Base-by-base conservation (phyloP, 2,113 vertebrate species). In the Chaenogobius annularis region DNA sequence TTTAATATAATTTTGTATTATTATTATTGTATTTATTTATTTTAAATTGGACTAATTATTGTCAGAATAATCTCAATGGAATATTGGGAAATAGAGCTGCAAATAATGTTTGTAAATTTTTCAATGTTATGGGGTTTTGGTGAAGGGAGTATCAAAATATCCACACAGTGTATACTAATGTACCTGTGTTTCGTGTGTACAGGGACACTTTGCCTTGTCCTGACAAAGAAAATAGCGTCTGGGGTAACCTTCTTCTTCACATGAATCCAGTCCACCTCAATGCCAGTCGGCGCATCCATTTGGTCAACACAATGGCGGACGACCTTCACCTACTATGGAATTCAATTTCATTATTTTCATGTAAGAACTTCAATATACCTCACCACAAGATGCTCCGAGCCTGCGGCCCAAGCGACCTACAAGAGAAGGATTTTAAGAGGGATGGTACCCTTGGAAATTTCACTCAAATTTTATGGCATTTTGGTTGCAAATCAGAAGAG, bases 201-300 rank as follows among this genome's bases (percentile, higher is more conserved):
- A 54, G 50, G 19, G 50, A 26, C 23, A 26, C 11, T 13, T 23
- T 26, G 46, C 81, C 80, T 59, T 88, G 89, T 59, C 67, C 75
- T 54, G 67, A 64, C n/a, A 68, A 70, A 9, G 19, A 43, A 63
- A 58, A 68, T 19, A 56, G 73, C 11, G 80, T 66, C 58, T 86
- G 63, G 58, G 84, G 89, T 0, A 75, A 81, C 72, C 70, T 92
- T 31, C 44, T 91, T 44, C 44, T 67, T 9, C 48, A 82, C 5
- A 50, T 58, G 50, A 72, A 74, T 10, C 20, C 74, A 7, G 47
- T 40, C 0, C 2, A 19, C 14, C 80, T 90, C 69, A 52, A n/a
- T 0, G 68, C 6, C 1, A 23, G 8, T 59, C 40, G 81, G 20
- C 70, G 59, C 26, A 52, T 91, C 56, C 14, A 1, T 22, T 9